Evolutionary conservation across 2,113 vertebrate species (phyloP), one percentile per base, ranked within the genome.

Genomic region (Mormyrus iriodes): DNA sequence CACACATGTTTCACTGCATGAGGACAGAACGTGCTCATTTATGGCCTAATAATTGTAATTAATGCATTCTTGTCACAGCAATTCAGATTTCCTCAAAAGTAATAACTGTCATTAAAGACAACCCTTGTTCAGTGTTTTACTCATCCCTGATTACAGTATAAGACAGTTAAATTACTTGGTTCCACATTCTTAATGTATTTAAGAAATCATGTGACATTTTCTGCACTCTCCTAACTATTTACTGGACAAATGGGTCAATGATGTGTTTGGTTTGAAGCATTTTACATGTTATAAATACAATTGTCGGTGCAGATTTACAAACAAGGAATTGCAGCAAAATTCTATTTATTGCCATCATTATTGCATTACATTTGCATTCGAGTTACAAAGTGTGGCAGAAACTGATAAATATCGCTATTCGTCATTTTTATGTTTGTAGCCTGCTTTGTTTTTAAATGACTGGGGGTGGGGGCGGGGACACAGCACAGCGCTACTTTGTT

Each of bases 101-200:
- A 79, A 39, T 79, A 79, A 39, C 35, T 79, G 73, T 79, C 73
- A 79, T 79, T 79, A 79, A 79, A 79, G 35, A 79, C 73, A 79
- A 79, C 31, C 73, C 35, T 79, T 39, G 73, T 79, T 79, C 31
- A 79, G 73, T 17, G 73, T 39, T 42, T 79, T 31, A 42, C 35
- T 39, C 73, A 79, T 79, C 73, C 73, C 73, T 39, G 31, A 79
- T 42, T 79, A 79, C 7, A 79, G 35, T 79, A 39, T 79, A 79
- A 79, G 35, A 79, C 35, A 79, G 73, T 35, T 79, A 79, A 79
- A 79, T 79, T 35, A 79, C 73, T 79, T 79, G 73, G 15, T 42
- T 79, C 31, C 35, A 42, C 73, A 79, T 19, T 42, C 35, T 79
- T 79, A 79, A 79, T 39, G 31, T 35, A 79, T 79, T 79, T 79